A percentile compares a stretch with the other conserved stretches of the same genome.
Conservation (phyloP, 2,888 invertebrate genomes). For the Oscheius sp. region DNA sequence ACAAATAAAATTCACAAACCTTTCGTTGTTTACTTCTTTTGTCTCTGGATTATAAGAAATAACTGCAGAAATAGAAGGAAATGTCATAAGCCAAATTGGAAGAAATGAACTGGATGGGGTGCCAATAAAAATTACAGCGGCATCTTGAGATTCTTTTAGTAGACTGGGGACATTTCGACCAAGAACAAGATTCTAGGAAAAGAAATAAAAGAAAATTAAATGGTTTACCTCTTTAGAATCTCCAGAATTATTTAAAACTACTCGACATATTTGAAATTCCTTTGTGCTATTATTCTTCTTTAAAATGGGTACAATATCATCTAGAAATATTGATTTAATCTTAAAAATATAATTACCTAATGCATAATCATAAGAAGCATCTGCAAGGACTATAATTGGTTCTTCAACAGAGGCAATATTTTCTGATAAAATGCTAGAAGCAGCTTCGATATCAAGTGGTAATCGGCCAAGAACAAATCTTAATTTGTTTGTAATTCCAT, state of each 20-base stretch:
- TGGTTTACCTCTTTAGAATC: not conserved
- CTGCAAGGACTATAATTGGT: constrained; percentile 31
- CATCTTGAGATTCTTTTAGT: constrained; percentile 6
- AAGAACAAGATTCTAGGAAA: constrained; percentile 20
- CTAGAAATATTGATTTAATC: not conserved
- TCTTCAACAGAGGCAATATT: not conserved
- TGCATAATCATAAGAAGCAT: constrained; percentile 36
- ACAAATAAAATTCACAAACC: constrained; percentile 28
- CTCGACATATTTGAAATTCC: not conserved
- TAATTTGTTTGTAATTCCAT: not conserved
- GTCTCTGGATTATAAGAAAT: constrained; percentile 43
- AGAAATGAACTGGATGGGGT: constrained; percentile 59
- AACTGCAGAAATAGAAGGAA: constrained; percentile 48
- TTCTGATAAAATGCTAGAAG: not conserved
- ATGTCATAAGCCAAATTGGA: constrained; percentile 67
- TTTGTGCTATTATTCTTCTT: not conserved
- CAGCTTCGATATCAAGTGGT: constrained; percentile 3
- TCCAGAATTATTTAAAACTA: constrained; percentile 5
- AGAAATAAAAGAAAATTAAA: not conserved
- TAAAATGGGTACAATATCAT: not conserved
- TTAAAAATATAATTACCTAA: constrained; percentile 3
- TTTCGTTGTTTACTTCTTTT: constrained; percentile 29
- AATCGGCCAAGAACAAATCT: constrained; percentile 45
- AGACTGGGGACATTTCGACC: constrained; percentile 10
- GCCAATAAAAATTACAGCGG: constrained; percentile 64